phyloP scores from a whole-genome alignment of 2,113 vertebrate genomes.

The Panthera tigris region DNA sequence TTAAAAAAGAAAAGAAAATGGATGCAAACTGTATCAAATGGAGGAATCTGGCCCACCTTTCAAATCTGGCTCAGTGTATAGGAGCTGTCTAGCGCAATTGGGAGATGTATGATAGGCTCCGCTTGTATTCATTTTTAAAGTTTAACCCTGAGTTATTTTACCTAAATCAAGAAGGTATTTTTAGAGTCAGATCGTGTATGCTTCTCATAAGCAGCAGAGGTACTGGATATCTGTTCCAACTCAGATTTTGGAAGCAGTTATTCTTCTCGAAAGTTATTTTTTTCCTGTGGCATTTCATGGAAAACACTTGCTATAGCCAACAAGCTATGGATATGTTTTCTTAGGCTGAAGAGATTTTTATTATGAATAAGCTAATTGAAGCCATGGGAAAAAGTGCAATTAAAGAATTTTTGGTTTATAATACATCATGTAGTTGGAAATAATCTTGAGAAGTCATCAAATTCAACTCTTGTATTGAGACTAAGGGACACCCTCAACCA shows the following conservation, averaged over 20 bases:
- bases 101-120: background rate
- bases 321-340: conserved; percentile 20
- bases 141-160: conserved; percentile 55
- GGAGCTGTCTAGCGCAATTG: background rate
- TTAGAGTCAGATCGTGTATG: conserved; percentile 15
- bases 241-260: conserved; percentile 69
- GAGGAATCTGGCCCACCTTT: background rate
- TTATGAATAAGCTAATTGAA: conserved; percentile 70
- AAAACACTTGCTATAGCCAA: conserved; percentile 75
- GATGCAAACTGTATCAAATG: background rate
- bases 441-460: conserved; percentile 55
- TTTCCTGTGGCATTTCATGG: conserved; percentile 65
- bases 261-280: conserved; percentile 58
- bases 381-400: conserved; percentile 54
- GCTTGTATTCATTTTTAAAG: conserved; percentile 27
- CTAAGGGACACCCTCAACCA: background rate
- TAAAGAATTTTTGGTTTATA: conserved; percentile 57
- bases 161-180: conserved; percentile 58
- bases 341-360: conserved; percentile 45
- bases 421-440: conserved; percentile 51
- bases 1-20: background rate
- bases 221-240: conserved; percentile 66
- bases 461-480: background rate
- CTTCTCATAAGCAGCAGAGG: conserved; percentile 58
- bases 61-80: background rate